A percentile compares a stretch with the other conserved stretches of the same genome.
These are phyloP conservation scores for Zygaena filipendulae DNA, from an alignment of 2,888 invertebrate species.

Conservation along the genomic window DNA sequence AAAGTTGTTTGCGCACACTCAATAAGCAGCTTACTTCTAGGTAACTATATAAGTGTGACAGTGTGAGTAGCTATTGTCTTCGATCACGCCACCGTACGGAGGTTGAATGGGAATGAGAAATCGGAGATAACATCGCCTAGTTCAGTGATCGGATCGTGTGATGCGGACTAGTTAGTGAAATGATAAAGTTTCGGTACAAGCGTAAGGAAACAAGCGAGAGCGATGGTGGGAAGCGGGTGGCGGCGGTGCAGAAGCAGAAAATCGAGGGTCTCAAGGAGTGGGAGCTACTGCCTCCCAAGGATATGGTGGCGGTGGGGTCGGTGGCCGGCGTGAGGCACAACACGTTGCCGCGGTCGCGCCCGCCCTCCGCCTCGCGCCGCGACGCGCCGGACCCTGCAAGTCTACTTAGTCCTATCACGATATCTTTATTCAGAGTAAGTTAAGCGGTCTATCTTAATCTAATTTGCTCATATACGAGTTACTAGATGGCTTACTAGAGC, in stretches of 20 bases:
- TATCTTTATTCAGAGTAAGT: slow-evolving; percentile 59
- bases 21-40: too few species aligned
- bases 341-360: slow-evolving; percentile 50
- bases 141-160: slow-evolving; percentile 29
- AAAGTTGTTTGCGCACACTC: slow-evolving; percentile 32
- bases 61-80: slow-evolving; percentile 50
- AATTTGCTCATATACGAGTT: too few species aligned
- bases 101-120: slow-evolving; percentile 34
- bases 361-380: slow-evolving; percentile 34
- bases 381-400: slow-evolving; percentile 30
- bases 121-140: slow-evolving; percentile 21
- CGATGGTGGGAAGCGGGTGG: slow-evolving; percentile 32
- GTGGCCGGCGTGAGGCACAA: slow-evolving; percentile 52
- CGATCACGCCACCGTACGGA: slow-evolving; percentile 30
- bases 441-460: too few species aligned
- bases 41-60: slow-evolving; percentile 47
- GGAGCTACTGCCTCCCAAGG: slow-evolving; percentile 57
- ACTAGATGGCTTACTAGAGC: too few species aligned
- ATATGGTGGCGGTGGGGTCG: slow-evolving; percentile 46
- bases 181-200: slow-evolving; percentile 76
- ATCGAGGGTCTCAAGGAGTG: slow-evolving; percentile 51
- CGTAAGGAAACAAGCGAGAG: slow-evolving; percentile 65
- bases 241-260: slow-evolving; percentile 57
- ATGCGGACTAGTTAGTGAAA: slow-evolving; percentile 50
- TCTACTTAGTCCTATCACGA: slow-evolving; percentile 42